Conservation (phyloP, 2,888 invertebrate species). For the Apocheima hispidaria region DNA sequence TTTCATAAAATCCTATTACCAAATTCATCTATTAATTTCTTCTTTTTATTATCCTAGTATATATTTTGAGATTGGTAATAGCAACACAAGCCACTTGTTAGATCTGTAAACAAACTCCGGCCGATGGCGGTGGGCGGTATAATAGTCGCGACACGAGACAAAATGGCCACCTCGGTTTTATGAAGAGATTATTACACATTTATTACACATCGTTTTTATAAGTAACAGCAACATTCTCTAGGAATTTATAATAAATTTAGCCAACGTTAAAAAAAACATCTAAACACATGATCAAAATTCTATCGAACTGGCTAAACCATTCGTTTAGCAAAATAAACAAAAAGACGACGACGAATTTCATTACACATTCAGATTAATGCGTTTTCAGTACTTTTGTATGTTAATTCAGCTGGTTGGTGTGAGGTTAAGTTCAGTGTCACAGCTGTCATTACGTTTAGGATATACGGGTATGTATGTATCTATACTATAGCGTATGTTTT, state of each 20-base stretch:
- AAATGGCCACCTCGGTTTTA: conserved; percentile 66
- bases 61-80: background rate
- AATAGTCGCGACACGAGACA: conserved; percentile 60
- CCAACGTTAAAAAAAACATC: conserved; percentile 19
- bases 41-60: conserved; percentile 51
- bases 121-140: conserved; percentile 63
- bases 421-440: conserved; percentile 84
- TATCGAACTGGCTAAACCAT: conserved; percentile 56
- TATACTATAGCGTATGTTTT: background rate
- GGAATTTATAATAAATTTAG: conserved; percentile 17
- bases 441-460: conserved; percentile 61
- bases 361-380: conserved; percentile 79
- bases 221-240: conserved; percentile 27
- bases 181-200: conserved; percentile 51
- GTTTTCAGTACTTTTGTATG: conserved; percentile 84
- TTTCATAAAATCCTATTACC: too few species aligned
- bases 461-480: background rate
- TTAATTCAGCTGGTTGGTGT: conserved; percentile 67
- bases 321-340: conserved; percentile 62
- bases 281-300: conserved; percentile 60
- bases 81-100: conserved; percentile 25
- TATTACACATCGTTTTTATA: conserved; percentile 42
- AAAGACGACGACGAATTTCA: conserved; percentile 51
- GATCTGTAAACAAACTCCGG: conserved; percentile 20
- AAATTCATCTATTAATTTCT: conserved; percentile 40